Conservation (phyloP, 2,113 vertebrate genomes). For the Ceyx margarethae region DNA sequence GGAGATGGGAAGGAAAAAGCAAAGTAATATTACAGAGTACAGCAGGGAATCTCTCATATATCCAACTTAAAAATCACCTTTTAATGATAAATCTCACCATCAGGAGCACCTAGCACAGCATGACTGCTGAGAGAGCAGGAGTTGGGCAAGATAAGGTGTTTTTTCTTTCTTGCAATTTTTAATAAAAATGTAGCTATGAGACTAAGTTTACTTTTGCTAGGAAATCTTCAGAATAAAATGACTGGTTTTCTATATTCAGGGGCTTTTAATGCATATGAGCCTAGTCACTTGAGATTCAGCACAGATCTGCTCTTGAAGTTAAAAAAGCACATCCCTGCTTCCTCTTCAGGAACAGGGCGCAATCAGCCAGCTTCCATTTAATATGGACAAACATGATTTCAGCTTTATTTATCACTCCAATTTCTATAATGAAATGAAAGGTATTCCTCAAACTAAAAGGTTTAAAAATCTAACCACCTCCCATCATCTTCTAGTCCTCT, state of each 20-base stretch:
- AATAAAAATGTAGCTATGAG: background rate
- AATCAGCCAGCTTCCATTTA: background rate
- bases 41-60: background rate
- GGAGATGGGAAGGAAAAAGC: background rate
- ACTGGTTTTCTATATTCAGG: background rate
- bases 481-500: background rate
- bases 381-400: background rate
- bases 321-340: background rate
- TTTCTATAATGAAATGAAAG: background rate
- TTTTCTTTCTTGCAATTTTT: background rate
- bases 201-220: background rate
- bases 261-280: background rate
- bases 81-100: background rate
- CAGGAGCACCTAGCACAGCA: background rate
- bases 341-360: background rate
- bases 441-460: background rate
- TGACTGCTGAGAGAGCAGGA: background rate
- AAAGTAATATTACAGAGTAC: background rate
- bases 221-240: background rate
- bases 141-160: background rate
- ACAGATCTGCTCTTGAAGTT: background rate
- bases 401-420: background rate
- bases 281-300: background rate
- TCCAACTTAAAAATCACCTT: background rate
- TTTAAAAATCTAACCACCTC: background rate